A percentile compares a stretch with the other conserved stretches of the same genome.
Evolutionary conservation across 2,888 invertebrate genomes (phyloP).

Genomic region (Acanthosepion lycidas): DNA sequence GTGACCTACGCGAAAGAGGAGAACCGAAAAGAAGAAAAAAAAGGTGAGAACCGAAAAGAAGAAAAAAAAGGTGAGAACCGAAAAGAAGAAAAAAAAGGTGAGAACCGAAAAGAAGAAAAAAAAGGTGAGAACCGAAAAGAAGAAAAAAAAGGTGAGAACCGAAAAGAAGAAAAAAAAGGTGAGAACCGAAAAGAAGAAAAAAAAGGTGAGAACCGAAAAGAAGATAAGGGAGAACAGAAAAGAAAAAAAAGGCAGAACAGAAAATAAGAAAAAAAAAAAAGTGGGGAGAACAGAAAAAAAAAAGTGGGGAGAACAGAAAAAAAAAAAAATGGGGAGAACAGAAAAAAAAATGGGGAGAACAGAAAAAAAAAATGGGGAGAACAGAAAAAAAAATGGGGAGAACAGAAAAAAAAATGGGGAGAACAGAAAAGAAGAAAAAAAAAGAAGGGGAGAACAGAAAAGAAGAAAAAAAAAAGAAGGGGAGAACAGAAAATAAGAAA

Average conservation of each 20-base stretch:
- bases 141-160: not conserved
- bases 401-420: not conserved
- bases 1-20: too few relatives aligned
- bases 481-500: not conserved
- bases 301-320: not conserved
- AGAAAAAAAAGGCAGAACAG: not conserved
- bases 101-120: not conserved
- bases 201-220: not conserved
- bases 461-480: not conserved
- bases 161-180: not conserved
- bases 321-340: not conserved
- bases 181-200: not conserved
- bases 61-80: not conserved
- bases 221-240: not conserved
- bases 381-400: not conserved
- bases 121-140: not conserved
- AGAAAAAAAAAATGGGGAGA: not conserved
- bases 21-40: not conserved
- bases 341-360: not conserved
- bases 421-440: not conserved
- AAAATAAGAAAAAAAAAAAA: not conserved
- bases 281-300: not conserved
- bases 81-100: not conserved
- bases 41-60: not conserved
- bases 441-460: not conserved